A percentile compares a stretch with the other conserved stretches of the same genome.
phyloP scores from a whole-genome alignment of 2,888 invertebrate species.

The Morinoia aosen region DNA sequence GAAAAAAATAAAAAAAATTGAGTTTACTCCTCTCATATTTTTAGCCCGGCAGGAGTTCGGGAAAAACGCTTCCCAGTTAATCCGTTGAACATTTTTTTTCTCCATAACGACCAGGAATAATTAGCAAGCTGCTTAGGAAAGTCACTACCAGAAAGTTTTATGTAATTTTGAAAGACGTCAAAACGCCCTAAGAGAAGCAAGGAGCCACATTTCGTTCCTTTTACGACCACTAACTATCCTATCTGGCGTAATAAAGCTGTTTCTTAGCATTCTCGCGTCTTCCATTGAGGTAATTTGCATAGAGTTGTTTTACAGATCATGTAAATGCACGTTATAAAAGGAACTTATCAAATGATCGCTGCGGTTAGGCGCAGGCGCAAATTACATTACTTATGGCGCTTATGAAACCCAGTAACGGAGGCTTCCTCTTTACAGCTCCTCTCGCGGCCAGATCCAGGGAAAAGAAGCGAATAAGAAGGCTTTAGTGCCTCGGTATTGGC shows the following conservation, averaged over 20 bases:
- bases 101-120: not conserved
- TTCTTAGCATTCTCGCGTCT: not conserved
- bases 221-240: conserved; percentile 25
- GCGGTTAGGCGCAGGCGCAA: not conserved
- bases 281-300: conserved; percentile 30
- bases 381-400: conserved; percentile 5
- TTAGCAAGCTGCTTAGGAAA: conserved; percentile 2
- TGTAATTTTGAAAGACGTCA: not conserved
- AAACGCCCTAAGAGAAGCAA: conserved; percentile 5
- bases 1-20: not conserved
- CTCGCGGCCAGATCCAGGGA: not conserved
- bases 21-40: not conserved
- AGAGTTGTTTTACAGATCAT: not conserved
- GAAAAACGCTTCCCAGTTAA: not conserved
- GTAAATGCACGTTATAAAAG: not conserved
- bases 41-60: not conserved
- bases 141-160: not conserved
- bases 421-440: not conserved
- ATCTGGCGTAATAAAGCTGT: conserved; percentile 39
- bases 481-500: not conserved
- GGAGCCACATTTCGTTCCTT: not conserved
- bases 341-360: conserved; percentile 23
- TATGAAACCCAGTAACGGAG: not conserved
- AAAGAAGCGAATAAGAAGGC: not conserved
- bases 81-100: not conserved